Evolutionary conservation across 2,797 vertebrate species (phyloP), one percentile per base, ranked within the genome.

Genomic region (Lacerta viridis): DNA sequence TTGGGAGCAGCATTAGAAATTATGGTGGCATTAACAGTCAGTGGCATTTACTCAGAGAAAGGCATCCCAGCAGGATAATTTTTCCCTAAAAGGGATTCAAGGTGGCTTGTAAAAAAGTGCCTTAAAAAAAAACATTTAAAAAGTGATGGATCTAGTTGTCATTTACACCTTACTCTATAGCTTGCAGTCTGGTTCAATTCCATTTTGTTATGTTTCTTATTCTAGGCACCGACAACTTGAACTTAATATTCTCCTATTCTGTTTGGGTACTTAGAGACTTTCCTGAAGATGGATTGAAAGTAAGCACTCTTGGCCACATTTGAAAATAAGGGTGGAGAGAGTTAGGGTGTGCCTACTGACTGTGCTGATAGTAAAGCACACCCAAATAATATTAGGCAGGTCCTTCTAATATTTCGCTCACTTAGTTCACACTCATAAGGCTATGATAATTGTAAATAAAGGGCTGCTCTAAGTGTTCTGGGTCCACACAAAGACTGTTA

Each of bases 211-310:
- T 78, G 43, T 76, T 91, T 93, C 84, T 80, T 87, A 36, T 89
- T 94, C 76, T 91, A 99, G 99, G 99, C 61, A 96, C 97, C 84
- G 99, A 99, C 94, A 99, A 99, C 93, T 94, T 99, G 90, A 97
- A 98, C 20, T 97, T 99, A 86, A 98, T 99, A 78, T 99, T 99
- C 94, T 99, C 99, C 91, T 99, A 99, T 95, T 99, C 99, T 4
- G 95, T 98, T 1, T 99, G 99, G 99, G 99, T 99, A 90, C 95
- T 99, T 77, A 98, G 99, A 96, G 98, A 97, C 87, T 99, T 98
- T 92, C 97, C 99, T 29, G 99, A 99, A 84, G 99, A 99, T 83
- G 99, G 99, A 13, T 95, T 99, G 86, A 99, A 99, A 98, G 99
- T 98, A 92, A 92, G 91, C 79, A 41, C 55, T 27, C 8, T 84